Conservation (phyloP, 2,113 vertebrate species). For the Todiramphus saurophagus region DNA sequence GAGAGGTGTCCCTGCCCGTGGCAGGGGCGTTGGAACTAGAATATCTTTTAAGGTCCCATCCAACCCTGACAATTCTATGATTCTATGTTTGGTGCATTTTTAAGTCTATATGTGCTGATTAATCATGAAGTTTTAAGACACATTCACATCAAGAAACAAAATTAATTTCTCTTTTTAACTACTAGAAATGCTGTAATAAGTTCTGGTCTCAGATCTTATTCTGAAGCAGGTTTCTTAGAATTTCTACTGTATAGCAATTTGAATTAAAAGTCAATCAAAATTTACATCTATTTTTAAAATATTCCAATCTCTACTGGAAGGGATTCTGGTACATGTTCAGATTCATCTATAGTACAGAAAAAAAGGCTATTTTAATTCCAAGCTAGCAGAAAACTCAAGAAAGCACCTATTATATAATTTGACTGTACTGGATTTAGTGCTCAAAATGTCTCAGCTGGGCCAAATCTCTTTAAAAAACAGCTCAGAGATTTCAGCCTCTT, state of each 20-base stretch:
- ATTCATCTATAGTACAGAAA: neutral
- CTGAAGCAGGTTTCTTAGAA: neutral
- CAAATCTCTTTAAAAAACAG: neutral
- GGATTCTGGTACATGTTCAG: neutral
- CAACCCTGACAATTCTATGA: too few relatives aligned
- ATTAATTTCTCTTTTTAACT: neutral
- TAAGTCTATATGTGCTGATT: neutral
- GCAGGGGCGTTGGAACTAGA: too few relatives aligned
- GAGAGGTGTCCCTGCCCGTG: too few relatives aligned
- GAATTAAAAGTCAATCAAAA: neutral
- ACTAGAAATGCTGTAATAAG: neutral
- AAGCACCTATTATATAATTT: neutral
- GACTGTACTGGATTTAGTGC: neutral
- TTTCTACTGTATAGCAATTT: neutral
- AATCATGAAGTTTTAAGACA: neutral
- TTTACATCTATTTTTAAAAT: neutral
- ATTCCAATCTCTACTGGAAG: neutral
- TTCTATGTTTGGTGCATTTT: neutral
- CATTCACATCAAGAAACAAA: neutral
- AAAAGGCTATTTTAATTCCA: neutral
- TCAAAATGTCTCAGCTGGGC: neutral
- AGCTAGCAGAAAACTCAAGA: neutral
- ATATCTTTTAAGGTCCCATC: too few relatives aligned
- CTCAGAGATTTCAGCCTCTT: neutral
- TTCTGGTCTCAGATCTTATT: neutral